Evolutionary conservation across 1,140 invertebrate genomes (phyloP).

Genomic region (Cyclargus thomasi): DNA sequence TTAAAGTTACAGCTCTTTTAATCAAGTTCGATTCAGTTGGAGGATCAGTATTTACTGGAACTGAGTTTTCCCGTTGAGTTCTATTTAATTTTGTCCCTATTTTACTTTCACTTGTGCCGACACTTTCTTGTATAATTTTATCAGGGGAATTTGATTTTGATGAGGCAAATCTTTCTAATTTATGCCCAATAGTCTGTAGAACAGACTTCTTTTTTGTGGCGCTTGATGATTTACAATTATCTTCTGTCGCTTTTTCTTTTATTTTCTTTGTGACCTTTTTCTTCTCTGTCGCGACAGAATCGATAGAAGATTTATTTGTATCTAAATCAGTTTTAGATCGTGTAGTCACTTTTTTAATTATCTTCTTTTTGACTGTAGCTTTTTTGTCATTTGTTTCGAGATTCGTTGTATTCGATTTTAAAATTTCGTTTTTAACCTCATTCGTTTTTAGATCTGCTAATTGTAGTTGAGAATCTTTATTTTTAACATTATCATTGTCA

Average conservation of each 20-base stretch:
- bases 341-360: slow-evolving; percentile 66
- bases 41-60: slow-evolving; percentile 73
- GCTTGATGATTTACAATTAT: slow-evolving; percentile 51
- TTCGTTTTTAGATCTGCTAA: slow-evolving; percentile 25
- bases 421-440: slow-evolving; percentile 38
- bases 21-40: slow-evolving; percentile 78
- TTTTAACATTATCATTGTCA: slow-evolving; percentile 31
- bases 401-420: slow-evolving; percentile 41
- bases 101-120: slow-evolving; percentile 30
- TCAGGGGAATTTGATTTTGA: slow-evolving; percentile 66
- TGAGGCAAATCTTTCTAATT: slow-evolving; percentile 78
- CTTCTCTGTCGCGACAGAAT: slow-evolving; percentile 43
- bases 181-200: slow-evolving; percentile 79
- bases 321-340: slow-evolving; percentile 59
- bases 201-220: slow-evolving; percentile 76
- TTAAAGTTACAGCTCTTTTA: slow-evolving; percentile 81
- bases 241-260: slow-evolving; percentile 68
- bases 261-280: slow-evolving; percentile 67
- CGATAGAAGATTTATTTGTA: slow-evolving; percentile 37
- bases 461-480: slow-evolving; percentile 25
- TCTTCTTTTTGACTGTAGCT: slow-evolving; percentile 69
- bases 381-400: slow-evolving; percentile 53
- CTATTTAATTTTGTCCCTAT: slow-evolving; percentile 66
- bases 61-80: slow-evolving; percentile 78
- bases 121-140: slow-evolving; percentile 49